A percentile compares a stretch with the other conserved stretches of the same genome.
These are phyloP conservation scores for Netelia fuscicornis DNA, from an alignment of 2,888 invertebrate genomes.

Conservation along the genomic window DNA sequence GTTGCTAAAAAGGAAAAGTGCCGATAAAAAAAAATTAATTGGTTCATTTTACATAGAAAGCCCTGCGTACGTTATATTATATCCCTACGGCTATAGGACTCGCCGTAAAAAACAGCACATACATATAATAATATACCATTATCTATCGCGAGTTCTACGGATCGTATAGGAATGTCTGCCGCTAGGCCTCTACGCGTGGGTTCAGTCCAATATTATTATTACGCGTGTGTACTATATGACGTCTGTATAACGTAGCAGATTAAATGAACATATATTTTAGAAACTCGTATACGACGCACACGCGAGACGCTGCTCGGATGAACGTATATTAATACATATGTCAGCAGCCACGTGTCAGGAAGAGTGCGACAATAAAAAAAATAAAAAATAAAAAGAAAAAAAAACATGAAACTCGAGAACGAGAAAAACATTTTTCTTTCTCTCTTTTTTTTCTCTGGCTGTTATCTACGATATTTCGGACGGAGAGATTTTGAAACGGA, in stretches of 20 bases:
- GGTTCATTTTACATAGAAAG: too few species aligned
- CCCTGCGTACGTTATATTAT: too few species aligned
- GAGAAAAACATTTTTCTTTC: conserved; percentile 25
- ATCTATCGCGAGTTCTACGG: conserved; percentile 8
- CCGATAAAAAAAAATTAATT: too few species aligned
- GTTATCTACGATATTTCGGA: too few species aligned
- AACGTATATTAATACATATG: not conserved
- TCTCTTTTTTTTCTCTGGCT: not conserved
- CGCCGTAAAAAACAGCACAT: not conserved
- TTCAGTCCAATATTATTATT: conserved; percentile 58
- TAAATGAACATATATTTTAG: conserved; percentile 19
- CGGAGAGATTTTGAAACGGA: too few species aligned
- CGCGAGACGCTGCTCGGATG: not conserved
- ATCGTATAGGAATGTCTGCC: conserved; percentile 51
- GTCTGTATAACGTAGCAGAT: conserved; percentile 46
- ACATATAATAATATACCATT: not conserved
- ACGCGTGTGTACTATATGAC: conserved; percentile 50
- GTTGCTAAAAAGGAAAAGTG: too few species aligned
- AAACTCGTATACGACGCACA: not conserved
- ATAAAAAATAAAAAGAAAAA: not conserved
- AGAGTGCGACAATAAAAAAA: conserved; percentile 11
- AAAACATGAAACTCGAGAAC: not conserved
- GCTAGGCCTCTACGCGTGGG: conserved; percentile 48
- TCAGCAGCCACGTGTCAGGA: conserved; percentile 39
- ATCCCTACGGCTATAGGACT: too few species aligned